Evolutionary conservation across 2,888 invertebrate species (phyloP), one percentile per base, ranked within the genome.

Genomic region (Callyntrura guangdongensis): DNA sequence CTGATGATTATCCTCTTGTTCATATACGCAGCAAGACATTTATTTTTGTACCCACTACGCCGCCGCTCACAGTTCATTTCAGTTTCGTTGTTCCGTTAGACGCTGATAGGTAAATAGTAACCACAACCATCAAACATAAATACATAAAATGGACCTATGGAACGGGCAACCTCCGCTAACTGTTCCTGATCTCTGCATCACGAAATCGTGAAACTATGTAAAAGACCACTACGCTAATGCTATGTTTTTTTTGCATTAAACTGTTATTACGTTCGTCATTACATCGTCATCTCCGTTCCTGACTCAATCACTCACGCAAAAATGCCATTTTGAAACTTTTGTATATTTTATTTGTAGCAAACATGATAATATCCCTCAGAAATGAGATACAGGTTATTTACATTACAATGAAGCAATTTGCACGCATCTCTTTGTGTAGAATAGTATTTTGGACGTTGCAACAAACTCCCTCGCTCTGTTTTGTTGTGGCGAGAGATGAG

Each of bases 301-400:
- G 17, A 14, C 74, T 49, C 74, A 74, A 47, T 47, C 74, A 74
- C 74, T 47, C 85, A 85, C 72, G 85, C 85, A 36, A 85, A 49
- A 22, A 85, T 85, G 49, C 56, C 72, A 85, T 85, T 85, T 84
- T 47, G 0, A 22, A 74, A 45, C 4, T 45, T n/a, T n/a, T n/a
- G 9, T 53, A 9, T 53, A 53, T 53, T 53, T 53, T 36, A 36
- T 36, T 36, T 36, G 36, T 36, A 36, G 36, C 36, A 36, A 36
- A 36, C 36, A 36, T 36, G 36, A 36, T 36, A 36, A 36, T 2
- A 36, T 74, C 61, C 22, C 27, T 14, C 14, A 53, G 1, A 53
- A 14, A 53, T 27, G 12, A 3, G 2, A 27, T 27, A 27, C 4
- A 22, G 11, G 5, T 20, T 27, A 14, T 27, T 27, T 67, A 8